Conservation (phyloP, 2,797 vertebrate species). For the Perdix hodgsoniae region DNA sequence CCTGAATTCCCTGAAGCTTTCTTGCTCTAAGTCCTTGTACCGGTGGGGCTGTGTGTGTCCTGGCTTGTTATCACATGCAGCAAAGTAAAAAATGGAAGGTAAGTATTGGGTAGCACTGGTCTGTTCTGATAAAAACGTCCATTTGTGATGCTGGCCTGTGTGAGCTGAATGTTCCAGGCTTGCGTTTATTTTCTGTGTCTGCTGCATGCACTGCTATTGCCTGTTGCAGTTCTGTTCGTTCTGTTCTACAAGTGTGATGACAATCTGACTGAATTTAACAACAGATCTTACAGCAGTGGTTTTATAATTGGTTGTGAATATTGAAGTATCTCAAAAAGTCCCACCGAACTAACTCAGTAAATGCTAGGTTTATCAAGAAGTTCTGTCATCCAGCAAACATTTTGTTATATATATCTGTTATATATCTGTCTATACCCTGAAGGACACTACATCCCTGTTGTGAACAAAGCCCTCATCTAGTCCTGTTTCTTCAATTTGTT, state of each 20-base stretch:
- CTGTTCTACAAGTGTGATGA: accelerated
- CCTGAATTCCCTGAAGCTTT: neutral
- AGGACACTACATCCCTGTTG: neutral
- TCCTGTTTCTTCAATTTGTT: neutral
- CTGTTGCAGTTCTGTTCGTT: neutral
- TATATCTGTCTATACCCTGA: neutral
- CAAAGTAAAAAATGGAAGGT: neutral
- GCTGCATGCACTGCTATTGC: neutral
- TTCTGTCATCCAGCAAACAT: neutral
- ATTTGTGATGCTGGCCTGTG: neutral
- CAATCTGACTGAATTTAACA: neutral
- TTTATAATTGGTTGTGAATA: neutral
- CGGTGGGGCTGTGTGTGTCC: neutral
- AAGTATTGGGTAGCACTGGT: accelerated
- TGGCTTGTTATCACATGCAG: neutral
- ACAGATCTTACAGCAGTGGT: neutral
- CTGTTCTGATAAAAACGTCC: neutral
- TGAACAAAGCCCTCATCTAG: neutral
- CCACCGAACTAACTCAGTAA: neutral
- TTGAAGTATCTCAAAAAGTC: neutral
- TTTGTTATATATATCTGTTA: neutral
- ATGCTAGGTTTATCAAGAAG: neutral
- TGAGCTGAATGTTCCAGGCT: neutral
- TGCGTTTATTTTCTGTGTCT: neutral
- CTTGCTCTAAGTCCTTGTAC: neutral